Evolutionary conservation across 2,113 vertebrate species (phyloP).

Genomic region (Nicator chloris): DNA sequence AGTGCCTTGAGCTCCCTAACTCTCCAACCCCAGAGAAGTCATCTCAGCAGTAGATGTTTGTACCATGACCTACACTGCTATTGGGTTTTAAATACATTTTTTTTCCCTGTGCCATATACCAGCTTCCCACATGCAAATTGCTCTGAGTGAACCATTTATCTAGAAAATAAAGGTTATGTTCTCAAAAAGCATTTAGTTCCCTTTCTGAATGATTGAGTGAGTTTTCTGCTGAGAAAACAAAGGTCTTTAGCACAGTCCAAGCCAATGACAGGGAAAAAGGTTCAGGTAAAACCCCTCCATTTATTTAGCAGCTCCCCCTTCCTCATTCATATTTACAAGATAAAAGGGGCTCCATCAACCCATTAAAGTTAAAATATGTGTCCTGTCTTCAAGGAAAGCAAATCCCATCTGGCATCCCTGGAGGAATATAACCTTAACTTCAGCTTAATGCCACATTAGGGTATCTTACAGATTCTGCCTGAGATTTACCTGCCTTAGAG

Average conservation of each 20-base stretch:
- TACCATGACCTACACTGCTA: conserved; percentile 58
- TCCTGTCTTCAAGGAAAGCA: conserved; percentile 53
- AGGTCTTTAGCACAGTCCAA: conserved; percentile 41
- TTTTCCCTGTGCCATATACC: conserved; percentile 17
- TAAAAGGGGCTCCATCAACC: conserved; percentile 45
- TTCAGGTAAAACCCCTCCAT: conserved; percentile 52
- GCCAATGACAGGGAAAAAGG: conserved; percentile 20
- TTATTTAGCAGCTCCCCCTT: conserved; percentile 44
- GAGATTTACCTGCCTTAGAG: conserved; percentile 63
- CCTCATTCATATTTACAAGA: conserved; percentile 61
- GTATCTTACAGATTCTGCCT: conserved; percentile 50
- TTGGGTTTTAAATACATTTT: conserved; percentile 41
- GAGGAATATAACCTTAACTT: conserved; percentile 68
- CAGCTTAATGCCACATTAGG: conserved; percentile 58
- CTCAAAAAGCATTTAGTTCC: conserved; percentile 61
- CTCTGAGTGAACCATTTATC: conserved; percentile 65
- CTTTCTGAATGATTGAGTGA: conserved; percentile 52
- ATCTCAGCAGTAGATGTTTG: conserved; percentile 24
- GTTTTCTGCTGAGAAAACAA: conserved; percentile 55
- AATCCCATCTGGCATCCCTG: conserved; percentile 60
- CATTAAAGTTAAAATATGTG: conserved; percentile 52
- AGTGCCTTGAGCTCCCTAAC: conserved; percentile 38
- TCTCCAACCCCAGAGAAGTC: conserved; percentile 42
- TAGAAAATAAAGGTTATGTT: conserved; percentile 66
- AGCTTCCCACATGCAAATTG: conserved; percentile 62